Evolutionary conservation across 2,888 invertebrate species (phyloP), one percentile per base, ranked within the genome.

Genomic region (Pristionchus entomophagus): DNA sequence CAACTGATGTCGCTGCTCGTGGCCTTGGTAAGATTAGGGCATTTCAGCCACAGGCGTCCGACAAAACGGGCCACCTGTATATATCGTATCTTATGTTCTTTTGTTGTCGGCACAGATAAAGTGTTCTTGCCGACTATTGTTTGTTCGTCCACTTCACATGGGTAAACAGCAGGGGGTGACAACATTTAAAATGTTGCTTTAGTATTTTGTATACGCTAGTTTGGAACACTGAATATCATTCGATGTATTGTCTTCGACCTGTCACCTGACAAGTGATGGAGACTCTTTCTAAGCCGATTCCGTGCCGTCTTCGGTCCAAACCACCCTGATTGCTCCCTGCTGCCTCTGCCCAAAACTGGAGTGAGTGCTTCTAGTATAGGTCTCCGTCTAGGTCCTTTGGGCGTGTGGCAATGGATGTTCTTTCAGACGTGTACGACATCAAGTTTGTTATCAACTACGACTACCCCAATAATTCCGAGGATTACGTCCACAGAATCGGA

Each of bases 401-500:
- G 6, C 14, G 14, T 6, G 14, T 45, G 45, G 8, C 8, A 45
- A 45, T 45, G n/a, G 22, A 26, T 59, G 6, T 26, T 59, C 80
- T 93, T 94, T 93, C 95, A 98, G 98, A 99, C 96, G 96, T 99
- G 49, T 97, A 97, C 94, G 98, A 99, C 94, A 97, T 99, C 85
- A 97, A 98, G 94, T 97, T 96, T 95, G 98, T 99, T 56, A 97
- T 99, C 91, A 99, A 99, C 94, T 98, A 96, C 94, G 99, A 99
- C 94, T 99, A 97, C 94, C 98, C 99, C 0, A 97, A 97, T 94
- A 97, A 97, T 86, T 97, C 97, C 22, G 99, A 99, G 94, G 98
- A 99, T 94, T 99, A 99, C 94, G 97, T 99, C 88, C 98, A 99
- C 94, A 96, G 98, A 91, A 99, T 99, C 94, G 97, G 98, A 49